Evolutionary conservation across 2,888 invertebrate species (phyloP), one percentile per base, ranked within the genome.

Genomic region (Agonum fuliginosum): DNA sequence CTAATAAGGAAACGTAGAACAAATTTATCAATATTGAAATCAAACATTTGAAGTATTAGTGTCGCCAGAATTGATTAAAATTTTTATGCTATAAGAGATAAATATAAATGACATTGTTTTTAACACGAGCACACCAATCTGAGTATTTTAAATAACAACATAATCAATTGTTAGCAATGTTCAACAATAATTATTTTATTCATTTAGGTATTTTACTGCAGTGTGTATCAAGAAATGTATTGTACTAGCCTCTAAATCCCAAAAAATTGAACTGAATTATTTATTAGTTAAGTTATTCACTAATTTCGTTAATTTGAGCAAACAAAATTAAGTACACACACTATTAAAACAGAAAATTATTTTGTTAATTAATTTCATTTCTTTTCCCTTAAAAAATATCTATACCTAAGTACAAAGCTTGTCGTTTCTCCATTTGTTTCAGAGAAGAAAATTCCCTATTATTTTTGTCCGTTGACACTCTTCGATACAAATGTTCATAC

Each of bases 401-500:
- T 30, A 71, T 34, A 20, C 10, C 71, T 30, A 71, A 20, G 12
- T 10, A 17, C 30, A 71, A 10, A 12, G 54, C 72, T 54, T 34
- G 17, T 30, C 72, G 27, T 54, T 58, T 54, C 1, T 72, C 20
- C 22, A 20, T 72, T 3, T 72, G 51, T 19, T n/a, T 62, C 3
- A 8, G 8, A 37, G n/a, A 2, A 17, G 1, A 30, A 3, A 19
- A 17, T n/a, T 48, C 14, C 8, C 20, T 69, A 43, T 30, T 34
- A 27, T 34, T 17, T 65, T 17, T 69, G 3, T 24, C 8, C 4
- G 27, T 6, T 30, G 19, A 3, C 17, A 8, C 8, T 27, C 30
- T 14, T 14, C 27, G 24, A 17, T 51, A 71, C 51, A 46, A 62
- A 30, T 12, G 30, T 62, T 48, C 34, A 20, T 71, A 48, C 14